Base-by-base conservation (phyloP, 2,113 vertebrate genomes). In the Hippocampus abdominalis region DNA sequence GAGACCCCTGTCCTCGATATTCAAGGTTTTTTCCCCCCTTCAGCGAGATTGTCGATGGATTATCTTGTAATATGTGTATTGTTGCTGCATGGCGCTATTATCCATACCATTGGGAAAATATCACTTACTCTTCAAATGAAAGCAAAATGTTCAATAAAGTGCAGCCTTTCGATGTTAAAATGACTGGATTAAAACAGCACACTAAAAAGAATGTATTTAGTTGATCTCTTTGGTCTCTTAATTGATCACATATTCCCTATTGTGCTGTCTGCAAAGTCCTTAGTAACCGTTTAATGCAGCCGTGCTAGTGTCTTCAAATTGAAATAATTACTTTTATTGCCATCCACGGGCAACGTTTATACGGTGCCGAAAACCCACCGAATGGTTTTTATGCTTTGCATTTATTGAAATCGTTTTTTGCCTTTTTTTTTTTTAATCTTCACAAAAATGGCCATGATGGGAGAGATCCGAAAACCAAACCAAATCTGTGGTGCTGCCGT, bases 271-370 rank as follows among this genome's bases (percentile, higher is more conserved):
- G 36, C 32, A 62, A 62, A 20, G 60, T 42, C 62, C 12, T 64
- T 64, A 64, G 62, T 64, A 44, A 44, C 3, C 62, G 12, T 64
- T 64, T 44, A 64, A 42, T 6, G 21, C 21, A 42, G 39, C 39
- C 39, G 8, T 7, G 39, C 39, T 44, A 12, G 39, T 64, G 39
- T 64, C 62, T 23, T 44, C 62, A 44, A 44, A 64, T 64, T 21
- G 60, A 39, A 62, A 62, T 62, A 39, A 62, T 39, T 21, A 62
- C 21, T 42, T 59, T 40, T 64, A 25, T 64, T 42, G 12, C n/a
- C 39, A 64, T n/a, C 62, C 11, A 44, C 11, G 12, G 36, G 62
- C 62, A 25, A 44, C 21, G 20, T 40, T 42, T 23, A 44, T 10
- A 2, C 11, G 39, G 9, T 20, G 6, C 4, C 1, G 16, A 62